Conservation (phyloP, 2,797 vertebrate genomes). For the Arrhamphus sclerolepis region DNA sequence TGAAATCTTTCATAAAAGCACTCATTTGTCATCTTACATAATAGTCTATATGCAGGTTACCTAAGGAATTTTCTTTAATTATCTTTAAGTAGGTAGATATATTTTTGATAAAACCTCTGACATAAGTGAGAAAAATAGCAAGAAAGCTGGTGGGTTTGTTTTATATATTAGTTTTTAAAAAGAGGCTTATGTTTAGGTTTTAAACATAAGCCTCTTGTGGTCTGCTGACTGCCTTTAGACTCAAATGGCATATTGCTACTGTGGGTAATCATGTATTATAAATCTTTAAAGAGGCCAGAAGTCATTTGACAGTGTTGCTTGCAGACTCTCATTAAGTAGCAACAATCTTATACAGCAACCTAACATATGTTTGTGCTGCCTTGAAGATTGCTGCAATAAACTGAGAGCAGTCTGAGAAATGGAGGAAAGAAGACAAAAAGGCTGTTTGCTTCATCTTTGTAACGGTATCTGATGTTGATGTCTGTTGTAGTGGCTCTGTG, state of each 20-base stretch:
- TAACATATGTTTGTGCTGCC: constrained; percentile 26
- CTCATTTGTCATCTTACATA: too few species aligned
- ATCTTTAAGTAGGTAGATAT: neutral
- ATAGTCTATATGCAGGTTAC: too few species aligned
- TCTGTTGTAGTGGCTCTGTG: constrained; percentile 12
- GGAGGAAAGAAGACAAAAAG: neutral
- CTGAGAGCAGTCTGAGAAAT: constrained; percentile 16
- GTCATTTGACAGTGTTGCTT: constrained; percentile 46
- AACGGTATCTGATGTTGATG: neutral
- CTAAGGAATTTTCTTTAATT: too few species aligned
- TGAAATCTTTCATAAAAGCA: too few species aligned
- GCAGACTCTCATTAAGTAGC: constrained; percentile 36
- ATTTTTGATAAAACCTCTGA: neutral
- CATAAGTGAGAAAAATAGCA: neutral
- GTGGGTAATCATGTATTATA: constrained; percentile 39
- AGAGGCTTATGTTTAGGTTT: neutral
- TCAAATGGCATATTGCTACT: constrained; percentile 25
- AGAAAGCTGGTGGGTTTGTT: neutral
- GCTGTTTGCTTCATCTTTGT: neutral
- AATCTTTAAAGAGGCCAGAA: constrained; percentile 44
- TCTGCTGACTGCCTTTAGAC: constrained; percentile 1
- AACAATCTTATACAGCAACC: constrained; percentile 41
- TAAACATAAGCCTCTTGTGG: constrained; percentile 5
- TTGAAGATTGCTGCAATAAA: constrained; percentile 45
- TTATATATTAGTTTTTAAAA: constrained; percentile 9